phyloP scores from a whole-genome alignment of 2,888 invertebrate species.

The Venustoraphidia nigricollis region DNA sequence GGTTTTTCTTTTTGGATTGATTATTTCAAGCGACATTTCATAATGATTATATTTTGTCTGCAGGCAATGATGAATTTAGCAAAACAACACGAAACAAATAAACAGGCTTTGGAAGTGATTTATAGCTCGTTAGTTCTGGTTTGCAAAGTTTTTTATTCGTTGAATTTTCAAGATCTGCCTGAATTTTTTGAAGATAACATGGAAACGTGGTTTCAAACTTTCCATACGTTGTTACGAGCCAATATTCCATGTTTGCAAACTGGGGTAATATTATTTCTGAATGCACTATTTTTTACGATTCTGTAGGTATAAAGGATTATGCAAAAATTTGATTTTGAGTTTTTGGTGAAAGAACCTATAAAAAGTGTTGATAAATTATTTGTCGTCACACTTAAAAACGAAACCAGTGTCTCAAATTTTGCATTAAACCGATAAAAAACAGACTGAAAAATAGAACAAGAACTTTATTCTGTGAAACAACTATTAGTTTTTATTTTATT shows the following conservation, averaged over 20 bases:
- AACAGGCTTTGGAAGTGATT: constrained; percentile 67
- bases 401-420: too few relatives aligned
- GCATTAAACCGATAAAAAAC: too few relatives aligned
- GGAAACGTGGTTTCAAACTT: constrained; percentile 85
- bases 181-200: constrained; percentile 99
- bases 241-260: constrained; percentile 65
- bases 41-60: constrained; percentile 17
- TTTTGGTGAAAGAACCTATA: too few relatives aligned
- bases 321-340: too few relatives aligned
- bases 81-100: constrained; percentile 60
- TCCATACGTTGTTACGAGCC: constrained; percentile 62
- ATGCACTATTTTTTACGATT: too few relatives aligned
- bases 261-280: constrained; percentile 27
- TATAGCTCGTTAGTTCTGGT: constrained; percentile 79
- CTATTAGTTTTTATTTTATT: too few relatives aligned
- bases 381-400: too few relatives aligned
- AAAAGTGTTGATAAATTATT: too few relatives aligned
- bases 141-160: constrained; percentile 90
- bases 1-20: constrained; percentile 18
- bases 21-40: constrained; percentile 6
- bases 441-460: too few relatives aligned
- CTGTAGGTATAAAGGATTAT: too few relatives aligned
- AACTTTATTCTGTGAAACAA: too few relatives aligned
- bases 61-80: constrained; percentile 76
- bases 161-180: constrained; percentile 95